phyloP scores from a whole-genome alignment of 2,797 vertebrate genomes.

The Paramormyrops hopkinsi region DNA sequence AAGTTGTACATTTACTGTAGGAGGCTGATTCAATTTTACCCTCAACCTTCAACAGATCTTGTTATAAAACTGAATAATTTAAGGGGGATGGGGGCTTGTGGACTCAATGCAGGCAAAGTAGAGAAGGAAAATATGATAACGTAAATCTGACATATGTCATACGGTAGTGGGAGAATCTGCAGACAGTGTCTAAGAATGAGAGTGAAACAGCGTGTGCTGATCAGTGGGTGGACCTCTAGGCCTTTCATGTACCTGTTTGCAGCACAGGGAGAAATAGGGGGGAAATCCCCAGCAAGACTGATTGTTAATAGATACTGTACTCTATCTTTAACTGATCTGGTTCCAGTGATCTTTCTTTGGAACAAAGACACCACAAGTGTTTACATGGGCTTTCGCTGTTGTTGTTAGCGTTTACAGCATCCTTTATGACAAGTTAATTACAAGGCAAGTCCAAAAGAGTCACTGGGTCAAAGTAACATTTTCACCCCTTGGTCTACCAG shows the following conservation, averaged over 20 bases:
- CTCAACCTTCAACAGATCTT: neutral
- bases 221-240: slow-evolving; percentile 49
- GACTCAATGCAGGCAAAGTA: neutral
- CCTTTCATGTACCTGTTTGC: slow-evolving; percentile 40
- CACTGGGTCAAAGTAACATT: neutral
- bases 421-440: neutral
- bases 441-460: neutral
- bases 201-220: slow-evolving; percentile 39
- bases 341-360: slow-evolving; percentile 9
- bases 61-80: neutral
- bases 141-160: slow-evolving; percentile 9
- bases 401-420: neutral
- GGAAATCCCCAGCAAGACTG: slow-evolving; percentile 48
- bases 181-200: slow-evolving; percentile 32
- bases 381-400: neutral
- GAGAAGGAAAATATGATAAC: slow-evolving; percentile 13
- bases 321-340: slow-evolving; percentile 1
- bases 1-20: neutral
- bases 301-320: slow-evolving; percentile 28
- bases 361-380: neutral
- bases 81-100: neutral
- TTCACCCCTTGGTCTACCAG: neutral
- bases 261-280: slow-evolving; percentile 54
- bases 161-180: slow-evolving; percentile 17
- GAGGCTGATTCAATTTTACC: slow-evolving; percentile 1